phyloP scores from a whole-genome alignment of 2,797 vertebrate species.

The Diceros bicornis region DNA sequence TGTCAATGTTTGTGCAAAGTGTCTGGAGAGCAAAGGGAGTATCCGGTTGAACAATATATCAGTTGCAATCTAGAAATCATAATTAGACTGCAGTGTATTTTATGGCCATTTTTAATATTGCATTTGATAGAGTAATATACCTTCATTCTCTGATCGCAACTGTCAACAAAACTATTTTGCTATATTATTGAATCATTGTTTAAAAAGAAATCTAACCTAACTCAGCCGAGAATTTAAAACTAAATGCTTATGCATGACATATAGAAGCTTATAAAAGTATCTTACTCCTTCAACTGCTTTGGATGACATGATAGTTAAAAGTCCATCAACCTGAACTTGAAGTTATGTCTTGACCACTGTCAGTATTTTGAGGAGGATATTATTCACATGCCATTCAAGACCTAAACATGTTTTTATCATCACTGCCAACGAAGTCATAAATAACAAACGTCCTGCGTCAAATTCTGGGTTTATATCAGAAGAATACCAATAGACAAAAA shows the following conservation, averaged over 20 bases:
- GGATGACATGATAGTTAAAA: conserved; percentile 49
- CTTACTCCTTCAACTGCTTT: conserved; percentile 1
- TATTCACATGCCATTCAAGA: conserved; percentile 67
- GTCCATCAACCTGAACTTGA: conserved; percentile 55
- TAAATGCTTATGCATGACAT: neutral
- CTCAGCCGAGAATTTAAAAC: conserved; percentile 58
- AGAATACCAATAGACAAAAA: conserved; percentile 7
- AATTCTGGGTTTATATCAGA: neutral
- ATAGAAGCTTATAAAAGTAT: neutral
- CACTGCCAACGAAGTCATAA: conserved; percentile 63
- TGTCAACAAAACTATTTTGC: conserved; percentile 26
- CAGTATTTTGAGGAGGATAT: conserved; percentile 63
- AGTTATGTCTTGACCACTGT: conserved; percentile 70
- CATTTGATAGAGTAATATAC: conserved; percentile 6
- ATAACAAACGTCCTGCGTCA: conserved; percentile 63
- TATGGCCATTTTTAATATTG: neutral
- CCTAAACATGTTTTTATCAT: conserved; percentile 74
- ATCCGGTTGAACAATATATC: neutral
- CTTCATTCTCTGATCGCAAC: conserved; percentile 2
- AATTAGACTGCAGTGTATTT: neutral
- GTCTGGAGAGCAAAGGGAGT: neutral
- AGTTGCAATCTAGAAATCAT: neutral
- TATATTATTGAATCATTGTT: neutral
- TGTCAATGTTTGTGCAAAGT: neutral
- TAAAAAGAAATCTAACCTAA: conserved; percentile 67